Evolutionary conservation across 2,888 invertebrate genomes (phyloP), one percentile per base, ranked within the genome.

Genomic region (Nycteola revayana): DNA sequence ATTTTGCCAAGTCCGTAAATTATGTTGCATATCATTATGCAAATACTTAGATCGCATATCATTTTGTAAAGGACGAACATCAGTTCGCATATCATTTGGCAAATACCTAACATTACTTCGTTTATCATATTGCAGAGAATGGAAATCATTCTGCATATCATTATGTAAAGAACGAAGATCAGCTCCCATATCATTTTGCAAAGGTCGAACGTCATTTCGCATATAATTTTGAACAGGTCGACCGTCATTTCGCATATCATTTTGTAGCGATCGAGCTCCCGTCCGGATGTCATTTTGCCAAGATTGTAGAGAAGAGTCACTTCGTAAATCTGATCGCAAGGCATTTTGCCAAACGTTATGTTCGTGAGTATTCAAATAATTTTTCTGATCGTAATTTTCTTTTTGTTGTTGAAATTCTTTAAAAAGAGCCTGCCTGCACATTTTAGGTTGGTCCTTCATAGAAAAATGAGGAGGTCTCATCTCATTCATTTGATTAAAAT

Each of bases 371-470:
- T 21, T 73, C 21, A 21, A 5, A 21, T 5, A 21, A 7, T 21
- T 21, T 3, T 21, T 21, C 7, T 7, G 2, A 21, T 21, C 21
- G 87, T 89, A 89, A 23, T 62, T 63, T 28, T 86, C 86, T 42
- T 62, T 79, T 17, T 45, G 62, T 18, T 71, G 65, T 39, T 75
- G 72, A 36, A 67, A 66, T 29, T 87, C 86, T 42, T 56, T 77
- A 39, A 88, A 87, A n/a, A 88, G 60, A 3, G 85, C 59, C 44
- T 86, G 85, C 30, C 73, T 69, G 36, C 83, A 83, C 53, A 81
- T 65, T 59, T 77, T 85, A 0, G 74, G 66, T 23, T 65, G 72
- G 1, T 83, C 81, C 41, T 60, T 71, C 22, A 52, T 38, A 14
- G 68, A 63, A 31, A 65, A 72, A 25, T 62, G 57, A 10, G 73